Evolutionary conservation across 2,797 vertebrate species (phyloP).

Genomic region (Pangasius krempfi): DNA sequence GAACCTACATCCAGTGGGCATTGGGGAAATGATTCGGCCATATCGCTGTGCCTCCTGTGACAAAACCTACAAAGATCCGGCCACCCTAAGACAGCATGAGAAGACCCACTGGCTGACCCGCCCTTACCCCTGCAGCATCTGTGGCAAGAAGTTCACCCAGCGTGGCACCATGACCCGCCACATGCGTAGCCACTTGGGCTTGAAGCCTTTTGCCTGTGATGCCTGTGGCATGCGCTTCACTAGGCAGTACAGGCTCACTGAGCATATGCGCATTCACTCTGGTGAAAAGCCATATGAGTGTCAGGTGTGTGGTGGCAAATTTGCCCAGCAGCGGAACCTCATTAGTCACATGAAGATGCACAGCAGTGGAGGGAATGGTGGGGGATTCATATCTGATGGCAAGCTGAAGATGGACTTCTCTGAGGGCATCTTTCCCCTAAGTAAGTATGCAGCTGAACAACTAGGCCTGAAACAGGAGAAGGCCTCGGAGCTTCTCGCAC

Average conservation of each 20-base stretch:
- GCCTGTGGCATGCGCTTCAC: conserved; percentile 99
- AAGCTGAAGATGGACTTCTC: conserved; percentile 95
- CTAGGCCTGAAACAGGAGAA: conserved; percentile 95
- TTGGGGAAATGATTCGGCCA: conserved; percentile 90
- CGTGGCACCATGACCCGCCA: conserved; percentile 99
- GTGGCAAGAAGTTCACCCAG: conserved; percentile 99
- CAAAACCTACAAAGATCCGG: conserved; percentile 98
- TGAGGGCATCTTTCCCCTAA: conserved; percentile 93
- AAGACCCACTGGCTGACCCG: conserved; percentile 99
- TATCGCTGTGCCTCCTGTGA: conserved; percentile 96
- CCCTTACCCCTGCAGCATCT: conserved; percentile 98
- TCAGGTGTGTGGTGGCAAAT: conserved; percentile 98
- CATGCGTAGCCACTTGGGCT: conserved; percentile 98
- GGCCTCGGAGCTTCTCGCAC: conserved; percentile 86
- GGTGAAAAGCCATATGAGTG: conserved; percentile 99
- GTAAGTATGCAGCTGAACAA: conserved; percentile 92
- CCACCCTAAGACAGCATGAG: conserved; percentile 96
- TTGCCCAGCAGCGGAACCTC: conserved; percentile 98
- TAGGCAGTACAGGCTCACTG: conserved; percentile 97
- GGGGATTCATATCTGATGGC: conserved; percentile 79
- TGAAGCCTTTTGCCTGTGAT: conserved; percentile 97
- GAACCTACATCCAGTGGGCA: conserved; percentile 73
- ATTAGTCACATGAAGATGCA: conserved; percentile 99
- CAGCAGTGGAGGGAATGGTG: conserved; percentile 78
- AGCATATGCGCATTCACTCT: conserved; percentile 99